These are phyloP conservation scores for Holotrichia oblita DNA, from an alignment of 1,140 invertebrate genomes.

Conservation along the genomic window DNA sequence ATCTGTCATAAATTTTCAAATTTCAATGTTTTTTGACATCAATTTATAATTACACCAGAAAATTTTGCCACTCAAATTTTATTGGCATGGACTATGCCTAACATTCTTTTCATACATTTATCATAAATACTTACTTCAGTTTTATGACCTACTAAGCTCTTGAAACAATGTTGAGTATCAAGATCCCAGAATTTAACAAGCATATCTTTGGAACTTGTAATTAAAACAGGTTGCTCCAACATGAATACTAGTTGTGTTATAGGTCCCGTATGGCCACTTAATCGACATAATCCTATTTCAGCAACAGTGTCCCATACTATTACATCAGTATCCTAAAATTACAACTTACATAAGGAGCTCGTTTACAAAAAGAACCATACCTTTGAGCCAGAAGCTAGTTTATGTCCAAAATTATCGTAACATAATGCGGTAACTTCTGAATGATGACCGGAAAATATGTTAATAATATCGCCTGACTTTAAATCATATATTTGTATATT, in stretches of 20 bases:
- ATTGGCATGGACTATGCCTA: no score
- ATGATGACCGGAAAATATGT: conserved; percentile 90
- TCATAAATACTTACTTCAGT: conserved; percentile 68
- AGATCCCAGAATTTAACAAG: conserved; percentile 98
- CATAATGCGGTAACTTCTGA: conserved; percentile 83
- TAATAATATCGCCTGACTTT: conserved; percentile 72
- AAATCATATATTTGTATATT: conserved; percentile 84
- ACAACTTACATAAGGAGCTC: background rate
- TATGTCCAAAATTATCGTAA: conserved; percentile 83
- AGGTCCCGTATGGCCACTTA: conserved; percentile 91
- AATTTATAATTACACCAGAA: no score
- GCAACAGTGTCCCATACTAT: conserved; percentile 95
- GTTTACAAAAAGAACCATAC: conserved; percentile 62
- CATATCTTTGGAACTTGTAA: conserved; percentile 93
- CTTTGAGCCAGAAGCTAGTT: conserved; percentile 87
- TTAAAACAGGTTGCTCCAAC: conserved; percentile 77
- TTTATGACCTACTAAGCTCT: conserved; percentile 85
- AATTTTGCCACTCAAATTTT: no score
- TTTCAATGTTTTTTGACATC: no score
- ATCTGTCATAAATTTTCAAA: no score
- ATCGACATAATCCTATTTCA: conserved; percentile 86
- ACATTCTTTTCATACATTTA: no score
- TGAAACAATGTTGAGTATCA: conserved; percentile 94
- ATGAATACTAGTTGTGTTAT: conserved; percentile 92
- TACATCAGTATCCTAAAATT: conserved; percentile 85